phyloP scores from a whole-genome alignment of 1,140 invertebrate species.

The Eumeta japonica region DNA sequence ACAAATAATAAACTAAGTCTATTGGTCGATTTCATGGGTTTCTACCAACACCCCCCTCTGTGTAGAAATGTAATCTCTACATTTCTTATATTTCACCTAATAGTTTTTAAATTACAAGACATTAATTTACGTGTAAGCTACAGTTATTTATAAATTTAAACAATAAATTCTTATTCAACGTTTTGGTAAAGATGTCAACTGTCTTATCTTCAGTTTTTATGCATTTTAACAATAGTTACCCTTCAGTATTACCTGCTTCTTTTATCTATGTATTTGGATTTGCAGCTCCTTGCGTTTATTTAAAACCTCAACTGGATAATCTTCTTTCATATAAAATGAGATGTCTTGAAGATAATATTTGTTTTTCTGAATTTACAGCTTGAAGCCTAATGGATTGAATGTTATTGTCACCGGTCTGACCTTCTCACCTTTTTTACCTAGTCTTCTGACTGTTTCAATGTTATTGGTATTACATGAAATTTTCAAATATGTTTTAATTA shows the following conservation, averaged over 20 bases:
- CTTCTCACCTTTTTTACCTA: slow-evolving; percentile 16
- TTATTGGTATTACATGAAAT: slow-evolving; percentile 13
- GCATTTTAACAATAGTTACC: too few species aligned
- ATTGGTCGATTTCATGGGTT: too few species aligned
- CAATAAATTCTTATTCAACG: too few species aligned
- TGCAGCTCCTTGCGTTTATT: slow-evolving; percentile 16
- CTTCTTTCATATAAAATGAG: slow-evolving; percentile 19
- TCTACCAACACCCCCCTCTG: too few species aligned
- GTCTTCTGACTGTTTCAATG: slow-evolving; percentile 20
- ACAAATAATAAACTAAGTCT: too few species aligned
- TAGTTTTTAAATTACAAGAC: too few species aligned
- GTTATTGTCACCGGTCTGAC: slow-evolving; percentile 17
- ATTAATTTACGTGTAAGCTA: too few species aligned
- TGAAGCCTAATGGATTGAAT: slow-evolving; percentile 13
- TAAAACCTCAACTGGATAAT: slow-evolving; percentile 15
- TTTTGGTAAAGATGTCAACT: too few species aligned
- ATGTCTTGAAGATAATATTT: slow-evolving; percentile 14
- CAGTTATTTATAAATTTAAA: too few species aligned
- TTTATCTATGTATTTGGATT: slow-evolving; percentile 8
- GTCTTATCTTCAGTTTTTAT: too few species aligned
- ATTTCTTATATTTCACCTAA: too few species aligned
- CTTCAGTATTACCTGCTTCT: slow-evolving; percentile 14
- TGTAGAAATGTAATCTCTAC: too few species aligned
- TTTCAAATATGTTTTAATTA: slow-evolving; percentile 18
- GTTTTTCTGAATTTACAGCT: slow-evolving; percentile 21